Percentiles rank a stretch among this genome's conserved stretches.
Evolutionary conservation across 2,888 invertebrate species (phyloP).

Genomic region (Drosophila fungiperda): DNA sequence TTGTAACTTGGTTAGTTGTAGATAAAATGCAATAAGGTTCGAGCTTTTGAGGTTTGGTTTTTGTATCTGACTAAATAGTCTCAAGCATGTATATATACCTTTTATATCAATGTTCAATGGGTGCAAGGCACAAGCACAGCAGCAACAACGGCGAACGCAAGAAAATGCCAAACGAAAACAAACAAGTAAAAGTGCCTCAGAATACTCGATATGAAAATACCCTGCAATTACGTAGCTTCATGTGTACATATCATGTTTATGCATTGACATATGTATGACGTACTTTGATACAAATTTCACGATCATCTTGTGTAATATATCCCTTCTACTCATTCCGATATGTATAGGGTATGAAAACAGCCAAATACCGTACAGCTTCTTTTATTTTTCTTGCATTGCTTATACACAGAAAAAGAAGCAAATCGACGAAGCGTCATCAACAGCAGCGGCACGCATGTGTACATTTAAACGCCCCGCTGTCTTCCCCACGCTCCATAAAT

Average conservation of each 20-base stretch:
- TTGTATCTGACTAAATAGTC: background rate
- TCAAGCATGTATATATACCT: background rate
- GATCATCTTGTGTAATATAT: background rate
- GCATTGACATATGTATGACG: background rate
- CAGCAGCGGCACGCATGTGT: slow-evolving; percentile 34
- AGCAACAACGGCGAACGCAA: slow-evolving; percentile 23
- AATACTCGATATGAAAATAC: background rate
- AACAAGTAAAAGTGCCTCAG: slow-evolving; percentile 15
- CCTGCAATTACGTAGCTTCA: background rate
- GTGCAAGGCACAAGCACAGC: slow-evolving; percentile 11
- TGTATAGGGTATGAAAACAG: slow-evolving; percentile 25
- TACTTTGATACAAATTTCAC: background rate
- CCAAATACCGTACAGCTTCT: slow-evolving; percentile 48
- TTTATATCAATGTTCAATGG: background rate
- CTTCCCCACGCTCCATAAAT: background rate
- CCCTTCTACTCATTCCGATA: background rate
- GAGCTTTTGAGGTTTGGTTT: background rate
- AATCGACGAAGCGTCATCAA: slow-evolving; percentile 15
- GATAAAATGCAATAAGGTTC: background rate
- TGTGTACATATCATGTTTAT: background rate
- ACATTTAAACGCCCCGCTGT: slow-evolving; percentile 15
- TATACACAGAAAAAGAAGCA: slow-evolving; percentile 9
- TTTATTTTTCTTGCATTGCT: slow-evolving; percentile 38
- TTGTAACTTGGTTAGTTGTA: background rate
- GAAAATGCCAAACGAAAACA: slow-evolving; percentile 33